Conservation (phyloP, 2,888 invertebrate species). For the Melieria crassipennis region DNA sequence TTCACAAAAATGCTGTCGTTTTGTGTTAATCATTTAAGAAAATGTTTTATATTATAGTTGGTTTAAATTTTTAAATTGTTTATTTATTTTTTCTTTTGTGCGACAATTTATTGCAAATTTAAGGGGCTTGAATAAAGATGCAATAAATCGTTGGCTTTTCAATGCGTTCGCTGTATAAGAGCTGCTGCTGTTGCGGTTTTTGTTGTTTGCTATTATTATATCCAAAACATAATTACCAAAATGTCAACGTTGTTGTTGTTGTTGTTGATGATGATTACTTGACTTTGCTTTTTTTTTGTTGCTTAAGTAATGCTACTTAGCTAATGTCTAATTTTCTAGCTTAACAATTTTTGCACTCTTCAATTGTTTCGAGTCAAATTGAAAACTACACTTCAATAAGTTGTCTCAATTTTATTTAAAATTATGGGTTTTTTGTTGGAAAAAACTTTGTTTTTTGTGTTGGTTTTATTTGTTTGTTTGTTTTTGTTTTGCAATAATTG, state of each 20-base stretch:
- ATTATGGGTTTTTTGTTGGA: neutral
- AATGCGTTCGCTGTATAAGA: neutral
- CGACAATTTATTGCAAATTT: slow-evolving; percentile 45
- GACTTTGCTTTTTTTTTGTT: neutral
- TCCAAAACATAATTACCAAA: slow-evolving; percentile 39
- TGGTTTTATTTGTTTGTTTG: neutral
- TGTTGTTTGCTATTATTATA: slow-evolving; percentile 18
- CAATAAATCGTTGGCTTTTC: slow-evolving; percentile 40
- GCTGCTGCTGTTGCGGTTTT: neutral
- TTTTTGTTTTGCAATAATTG: slow-evolving; percentile 34
- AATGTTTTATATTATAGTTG: slow-evolving; percentile 4
- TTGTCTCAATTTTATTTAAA: neutral
- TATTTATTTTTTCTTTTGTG: neutral
- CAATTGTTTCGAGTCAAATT: too few relatives aligned
- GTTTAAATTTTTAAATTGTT: neutral
- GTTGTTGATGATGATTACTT: slow-evolving; percentile 5
- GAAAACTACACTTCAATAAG: neutral
- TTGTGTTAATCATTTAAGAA: neutral
- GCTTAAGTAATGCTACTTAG: neutral
- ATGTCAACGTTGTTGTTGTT: slow-evolving; percentile 33
- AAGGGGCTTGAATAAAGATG: slow-evolving; percentile 45
- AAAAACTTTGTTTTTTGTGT: neutral
- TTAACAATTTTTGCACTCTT: slow-evolving; percentile 14
- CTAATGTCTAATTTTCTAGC: neutral
- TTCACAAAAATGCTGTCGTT: slow-evolving; percentile 19